A percentile compares a stretch with the other conserved stretches of the same genome.
Evolutionary conservation across 2,113 vertebrate species (phyloP).

Genomic region (Meles meles): DNA sequence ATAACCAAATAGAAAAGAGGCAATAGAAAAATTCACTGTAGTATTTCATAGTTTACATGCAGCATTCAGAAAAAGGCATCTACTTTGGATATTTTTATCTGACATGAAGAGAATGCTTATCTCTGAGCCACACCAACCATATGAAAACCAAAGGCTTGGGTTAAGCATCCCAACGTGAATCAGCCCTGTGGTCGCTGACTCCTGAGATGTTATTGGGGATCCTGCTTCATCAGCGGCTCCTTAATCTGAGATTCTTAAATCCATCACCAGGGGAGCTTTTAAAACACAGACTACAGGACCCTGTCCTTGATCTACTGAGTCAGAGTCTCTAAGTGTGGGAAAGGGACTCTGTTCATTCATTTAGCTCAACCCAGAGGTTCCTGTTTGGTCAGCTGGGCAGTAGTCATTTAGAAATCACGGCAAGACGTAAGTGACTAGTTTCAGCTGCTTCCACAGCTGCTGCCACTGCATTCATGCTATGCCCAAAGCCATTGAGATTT

Average conservation of each 20-base stretch:
- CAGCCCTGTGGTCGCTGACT: background rate
- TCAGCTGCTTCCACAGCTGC: background rate
- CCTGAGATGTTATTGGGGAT: background rate
- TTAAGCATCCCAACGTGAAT: background rate
- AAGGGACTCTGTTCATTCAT: background rate
- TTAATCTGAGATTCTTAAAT: slow-evolving; percentile 1
- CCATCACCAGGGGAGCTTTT: background rate
- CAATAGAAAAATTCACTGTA: background rate
- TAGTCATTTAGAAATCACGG: background rate
- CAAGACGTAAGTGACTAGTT: background rate
- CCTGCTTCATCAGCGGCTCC: background rate
- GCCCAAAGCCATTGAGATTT: background rate
- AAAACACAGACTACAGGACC: background rate
- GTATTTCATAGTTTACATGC: background rate
- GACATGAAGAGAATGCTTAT: background rate
- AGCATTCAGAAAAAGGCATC: background rate
- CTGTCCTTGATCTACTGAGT: background rate
- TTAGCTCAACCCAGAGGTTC: background rate
- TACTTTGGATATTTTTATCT: background rate
- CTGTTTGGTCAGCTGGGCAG: background rate
- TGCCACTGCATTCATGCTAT: background rate
- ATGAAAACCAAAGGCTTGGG: background rate
- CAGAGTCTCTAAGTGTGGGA: background rate
- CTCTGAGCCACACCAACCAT: background rate
- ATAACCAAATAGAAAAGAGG: background rate